Evolutionary conservation across 2,113 vertebrate species (phyloP).

Genomic region (Chionodraco myersi): DNA sequence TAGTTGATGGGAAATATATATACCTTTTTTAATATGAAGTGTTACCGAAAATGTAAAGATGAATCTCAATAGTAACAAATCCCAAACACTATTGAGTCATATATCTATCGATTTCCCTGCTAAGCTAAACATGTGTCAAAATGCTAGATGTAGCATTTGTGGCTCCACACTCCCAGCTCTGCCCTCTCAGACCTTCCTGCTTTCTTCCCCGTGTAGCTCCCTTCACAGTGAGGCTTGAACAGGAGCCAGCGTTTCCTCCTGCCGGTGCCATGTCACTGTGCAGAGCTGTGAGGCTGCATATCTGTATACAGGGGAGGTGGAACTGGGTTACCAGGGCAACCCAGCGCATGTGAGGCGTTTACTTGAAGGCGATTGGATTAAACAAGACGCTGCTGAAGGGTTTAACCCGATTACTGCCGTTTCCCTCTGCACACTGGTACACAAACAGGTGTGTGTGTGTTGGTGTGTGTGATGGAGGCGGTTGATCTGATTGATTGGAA

Average conservation of each 20-base stretch:
- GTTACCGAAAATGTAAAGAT: too few species aligned
- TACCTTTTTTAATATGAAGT: too few species aligned
- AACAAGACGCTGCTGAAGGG: constrained; percentile 51
- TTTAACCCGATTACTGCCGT: constrained; percentile 66
- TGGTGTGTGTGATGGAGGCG: constrained; percentile 3
- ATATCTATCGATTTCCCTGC: too few species aligned
- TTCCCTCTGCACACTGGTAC: neutral
- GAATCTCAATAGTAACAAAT: neutral
- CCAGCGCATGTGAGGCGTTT: constrained; percentile 58
- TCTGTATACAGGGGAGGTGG: constrained; percentile 26
- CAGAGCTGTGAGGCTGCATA: constrained; percentile 27
- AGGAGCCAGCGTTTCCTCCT: constrained; percentile 22
- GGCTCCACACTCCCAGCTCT: neutral
- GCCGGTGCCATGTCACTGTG: neutral
- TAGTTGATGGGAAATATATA: too few species aligned
- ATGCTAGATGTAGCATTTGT: too few species aligned
- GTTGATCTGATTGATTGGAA: constrained; percentile 55
- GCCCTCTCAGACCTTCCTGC: constrained; percentile 4
- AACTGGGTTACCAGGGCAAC: constrained; percentile 74
- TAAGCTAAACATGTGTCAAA: neutral
- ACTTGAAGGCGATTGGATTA: constrained; percentile 71
- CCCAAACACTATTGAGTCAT: neutral
- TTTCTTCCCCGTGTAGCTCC: constrained; percentile 21
- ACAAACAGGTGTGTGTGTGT: neutral
- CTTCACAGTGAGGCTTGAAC: constrained; percentile 26